Evolutionary conservation across 2,888 invertebrate species (phyloP).

Genomic region (Pammene fasciana): DNA sequence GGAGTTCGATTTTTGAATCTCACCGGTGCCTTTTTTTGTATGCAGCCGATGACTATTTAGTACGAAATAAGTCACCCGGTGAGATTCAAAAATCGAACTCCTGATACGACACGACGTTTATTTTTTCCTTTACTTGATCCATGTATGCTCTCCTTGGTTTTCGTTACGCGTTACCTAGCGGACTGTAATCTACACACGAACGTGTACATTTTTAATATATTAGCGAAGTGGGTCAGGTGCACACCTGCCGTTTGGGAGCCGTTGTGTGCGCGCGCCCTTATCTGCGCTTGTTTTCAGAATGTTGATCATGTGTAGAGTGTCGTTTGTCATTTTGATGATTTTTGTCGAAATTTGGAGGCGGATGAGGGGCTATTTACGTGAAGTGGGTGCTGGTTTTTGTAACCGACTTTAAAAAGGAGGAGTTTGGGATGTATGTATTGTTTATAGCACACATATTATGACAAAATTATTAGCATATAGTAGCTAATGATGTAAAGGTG

Average conservation of each 20-base stretch:
- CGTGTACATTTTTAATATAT: conserved; percentile 51
- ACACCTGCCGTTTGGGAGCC: conserved; percentile 56
- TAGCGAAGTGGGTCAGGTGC: conserved; percentile 53
- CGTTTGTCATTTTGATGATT: conserved; percentile 33
- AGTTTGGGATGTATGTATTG: too few species aligned
- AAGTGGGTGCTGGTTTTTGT: not conserved
- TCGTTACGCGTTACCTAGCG: not conserved
- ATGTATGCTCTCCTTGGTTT: too few species aligned
- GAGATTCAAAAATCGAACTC: too few species aligned
- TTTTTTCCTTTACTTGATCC: too few species aligned
- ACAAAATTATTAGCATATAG: too few species aligned
- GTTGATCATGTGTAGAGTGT: conserved; percentile 24
- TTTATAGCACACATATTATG: too few species aligned
- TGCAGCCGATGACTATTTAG: too few species aligned
- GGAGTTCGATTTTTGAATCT: too few species aligned
- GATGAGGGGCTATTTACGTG: not conserved
- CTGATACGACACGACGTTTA: too few species aligned
- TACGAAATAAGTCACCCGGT: too few species aligned
- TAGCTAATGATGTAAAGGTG: too few species aligned
- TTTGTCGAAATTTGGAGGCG: conserved; percentile 17
- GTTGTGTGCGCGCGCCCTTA: conserved; percentile 34
- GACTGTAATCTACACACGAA: conserved; percentile 16
- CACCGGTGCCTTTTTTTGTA: too few species aligned
- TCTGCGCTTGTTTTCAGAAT: conserved; percentile 35
- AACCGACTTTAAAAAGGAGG: not conserved